phyloP scores from a whole-genome alignment of 2,888 invertebrate genomes.

The Pseudeuparius sepicola region DNA sequence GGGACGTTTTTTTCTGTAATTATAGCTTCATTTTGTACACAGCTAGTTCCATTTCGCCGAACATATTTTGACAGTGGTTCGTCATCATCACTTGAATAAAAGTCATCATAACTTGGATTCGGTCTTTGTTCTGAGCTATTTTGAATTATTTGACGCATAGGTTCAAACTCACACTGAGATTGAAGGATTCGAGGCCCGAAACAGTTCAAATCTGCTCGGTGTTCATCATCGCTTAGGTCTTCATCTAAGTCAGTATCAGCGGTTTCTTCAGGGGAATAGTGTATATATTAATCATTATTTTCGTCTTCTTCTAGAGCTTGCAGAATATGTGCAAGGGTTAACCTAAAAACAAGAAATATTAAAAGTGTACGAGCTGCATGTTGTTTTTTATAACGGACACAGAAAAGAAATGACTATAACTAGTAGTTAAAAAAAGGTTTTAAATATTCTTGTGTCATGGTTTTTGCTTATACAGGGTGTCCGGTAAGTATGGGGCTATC shows the following conservation, averaged over 20 bases:
- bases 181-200: slow-evolving; percentile 4
- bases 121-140: background rate
- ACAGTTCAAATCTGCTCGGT: slow-evolving; percentile 5
- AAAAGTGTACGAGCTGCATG: background rate
- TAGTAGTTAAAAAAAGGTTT: no score
- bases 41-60: no score
- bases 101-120: background rate
- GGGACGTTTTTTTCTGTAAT: background rate
- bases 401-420: no score
- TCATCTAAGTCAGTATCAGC: slow-evolving; percentile 6
- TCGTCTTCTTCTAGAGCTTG: background rate
- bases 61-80: slow-evolving; percentile 3
- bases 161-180: background rate
- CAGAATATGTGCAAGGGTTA: background rate
- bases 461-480: no score
- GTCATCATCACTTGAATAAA: slow-evolving; percentile 2
- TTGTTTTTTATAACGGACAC: background rate
- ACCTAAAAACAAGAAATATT: slow-evolving; percentile 1
- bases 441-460: no score
- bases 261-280: no score
- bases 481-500: no score
- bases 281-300: background rate
- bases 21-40: background rate
- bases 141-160: background rate
- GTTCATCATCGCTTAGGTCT: slow-evolving; percentile 7